Conservation (phyloP, 1,140 invertebrate genomes). For the Ceratitis capitata region DNA sequence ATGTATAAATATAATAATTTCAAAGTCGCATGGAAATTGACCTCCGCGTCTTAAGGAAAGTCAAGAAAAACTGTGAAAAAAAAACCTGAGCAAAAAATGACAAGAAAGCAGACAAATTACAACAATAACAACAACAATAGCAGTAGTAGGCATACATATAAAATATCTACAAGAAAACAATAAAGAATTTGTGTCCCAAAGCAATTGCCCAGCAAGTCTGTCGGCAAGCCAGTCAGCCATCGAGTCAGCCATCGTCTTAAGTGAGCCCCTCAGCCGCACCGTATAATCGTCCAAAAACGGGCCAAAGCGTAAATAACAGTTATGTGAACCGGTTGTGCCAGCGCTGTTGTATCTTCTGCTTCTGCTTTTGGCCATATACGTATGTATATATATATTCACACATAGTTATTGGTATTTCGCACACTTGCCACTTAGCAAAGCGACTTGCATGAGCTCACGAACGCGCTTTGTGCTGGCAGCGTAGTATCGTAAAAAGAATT, state of each 20-base stretch:
- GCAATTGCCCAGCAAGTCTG: background rate
- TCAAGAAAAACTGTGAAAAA: background rate
- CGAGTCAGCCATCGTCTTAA: background rate
- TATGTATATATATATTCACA: background rate
- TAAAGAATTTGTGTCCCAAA: constrained; percentile 34
- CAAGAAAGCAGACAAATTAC: constrained; percentile 34
- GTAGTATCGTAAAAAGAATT: background rate
- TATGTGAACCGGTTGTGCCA: constrained; percentile 4
- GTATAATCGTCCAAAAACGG: constrained; percentile 23
- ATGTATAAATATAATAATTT: background rate
- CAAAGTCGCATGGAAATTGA: constrained; percentile 7
- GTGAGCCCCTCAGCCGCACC: background rate
- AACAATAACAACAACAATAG: background rate
- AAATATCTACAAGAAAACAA: constrained; percentile 3
- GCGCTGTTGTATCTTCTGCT: background rate
- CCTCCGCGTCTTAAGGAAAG: background rate
- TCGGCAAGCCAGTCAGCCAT: background rate
- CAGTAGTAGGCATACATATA: background rate
- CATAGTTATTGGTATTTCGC: background rate
- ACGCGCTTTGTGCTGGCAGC: background rate
- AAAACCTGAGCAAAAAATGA: background rate
- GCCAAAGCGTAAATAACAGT: constrained; percentile 35
- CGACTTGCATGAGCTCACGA: background rate
- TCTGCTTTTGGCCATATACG: background rate
- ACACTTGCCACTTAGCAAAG: background rate